A percentile compares a stretch with the other conserved stretches of the same genome.
Conservation (phyloP, 2,888 invertebrate species). For the Serrognathus titanus region DNA sequence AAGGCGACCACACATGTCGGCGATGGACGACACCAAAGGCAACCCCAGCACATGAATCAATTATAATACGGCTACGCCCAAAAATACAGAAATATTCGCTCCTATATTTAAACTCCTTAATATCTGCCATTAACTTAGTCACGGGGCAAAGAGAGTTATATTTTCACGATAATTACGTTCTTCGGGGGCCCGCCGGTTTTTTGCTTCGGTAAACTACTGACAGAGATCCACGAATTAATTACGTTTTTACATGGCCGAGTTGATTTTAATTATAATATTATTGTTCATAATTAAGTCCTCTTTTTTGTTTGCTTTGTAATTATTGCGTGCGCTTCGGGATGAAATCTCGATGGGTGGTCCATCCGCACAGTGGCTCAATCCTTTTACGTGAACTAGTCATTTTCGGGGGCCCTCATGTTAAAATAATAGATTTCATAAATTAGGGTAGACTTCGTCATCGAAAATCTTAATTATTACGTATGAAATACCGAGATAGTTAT, state of each 20-base stretch:
- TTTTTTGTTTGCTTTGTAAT: constrained; percentile 1
- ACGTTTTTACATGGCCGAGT: neutral
- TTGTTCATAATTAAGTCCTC: neutral
- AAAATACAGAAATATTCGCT: constrained; percentile 12
- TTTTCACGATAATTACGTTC: constrained; percentile 12
- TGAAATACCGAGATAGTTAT: no score
- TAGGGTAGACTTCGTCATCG: neutral
- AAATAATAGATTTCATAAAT: constrained; percentile 1
- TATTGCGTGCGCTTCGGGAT: neutral
- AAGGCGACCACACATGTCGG: constrained; percentile 13
- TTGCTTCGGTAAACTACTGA: constrained; percentile 2
- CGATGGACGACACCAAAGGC: constrained; percentile 6
- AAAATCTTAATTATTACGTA: no score
- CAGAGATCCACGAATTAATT: constrained; percentile 16
- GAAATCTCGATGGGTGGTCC: neutral
- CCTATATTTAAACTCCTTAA: constrained; percentile 15
- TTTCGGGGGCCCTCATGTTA: neutral
- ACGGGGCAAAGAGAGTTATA: constrained; percentile 7
- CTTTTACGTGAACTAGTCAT: neutral
- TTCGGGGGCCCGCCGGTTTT: constrained; percentile 2
- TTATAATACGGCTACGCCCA: constrained; percentile 8
- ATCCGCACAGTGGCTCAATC: neutral
- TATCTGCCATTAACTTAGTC: constrained; percentile 17
- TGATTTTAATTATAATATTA: constrained; percentile 2
- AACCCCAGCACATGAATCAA: constrained; percentile 10